Evolutionary conservation across 2,888 invertebrate species (phyloP).

Genomic region (Lithophane leautieri): DNA sequence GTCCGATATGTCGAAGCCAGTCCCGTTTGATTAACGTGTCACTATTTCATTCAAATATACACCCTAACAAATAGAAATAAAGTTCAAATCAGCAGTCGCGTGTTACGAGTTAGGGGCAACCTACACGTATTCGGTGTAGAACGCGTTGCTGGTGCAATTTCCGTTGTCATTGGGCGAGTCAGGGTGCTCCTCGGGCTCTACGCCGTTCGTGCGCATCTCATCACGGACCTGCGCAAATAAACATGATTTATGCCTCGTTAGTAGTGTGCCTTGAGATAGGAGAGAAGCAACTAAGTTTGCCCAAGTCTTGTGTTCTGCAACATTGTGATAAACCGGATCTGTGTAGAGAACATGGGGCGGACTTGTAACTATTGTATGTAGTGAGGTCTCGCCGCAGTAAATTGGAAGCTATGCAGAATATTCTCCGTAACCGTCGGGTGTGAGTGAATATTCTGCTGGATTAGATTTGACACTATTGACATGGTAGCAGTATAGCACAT

Average conservation of each 20-base stretch:
- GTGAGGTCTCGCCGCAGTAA: neutral
- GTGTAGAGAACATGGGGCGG: neutral
- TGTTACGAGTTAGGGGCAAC: conserved; percentile 26
- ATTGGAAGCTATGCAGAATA: neutral
- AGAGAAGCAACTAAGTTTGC: conserved; percentile 5
- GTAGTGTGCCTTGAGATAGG: neutral
- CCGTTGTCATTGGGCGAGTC: conserved; percentile 90
- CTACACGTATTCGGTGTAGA: conserved; percentile 87
- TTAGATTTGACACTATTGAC: neutral
- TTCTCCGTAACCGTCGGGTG: neutral
- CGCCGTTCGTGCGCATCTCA: conserved; percentile 91
- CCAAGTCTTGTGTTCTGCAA: neutral
- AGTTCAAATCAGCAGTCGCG: conserved; percentile 60
- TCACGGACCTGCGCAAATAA: conserved; percentile 88
- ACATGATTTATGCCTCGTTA: conserved; percentile 28
- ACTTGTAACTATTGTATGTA: neutral
- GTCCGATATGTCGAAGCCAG: neutral
- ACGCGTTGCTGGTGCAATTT: conserved; percentile 91
- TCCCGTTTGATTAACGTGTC: conserved; percentile 20
- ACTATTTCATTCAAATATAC: neutral
- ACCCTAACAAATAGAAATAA: conserved; percentile 26
- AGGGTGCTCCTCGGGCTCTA: conserved; percentile 91
- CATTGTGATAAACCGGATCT: conserved; percentile 3
- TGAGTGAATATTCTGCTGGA: neutral
- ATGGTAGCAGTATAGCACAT: neutral